Conservation (phyloP, 1,140 invertebrate species). For the Caerostris darwini region DNA sequence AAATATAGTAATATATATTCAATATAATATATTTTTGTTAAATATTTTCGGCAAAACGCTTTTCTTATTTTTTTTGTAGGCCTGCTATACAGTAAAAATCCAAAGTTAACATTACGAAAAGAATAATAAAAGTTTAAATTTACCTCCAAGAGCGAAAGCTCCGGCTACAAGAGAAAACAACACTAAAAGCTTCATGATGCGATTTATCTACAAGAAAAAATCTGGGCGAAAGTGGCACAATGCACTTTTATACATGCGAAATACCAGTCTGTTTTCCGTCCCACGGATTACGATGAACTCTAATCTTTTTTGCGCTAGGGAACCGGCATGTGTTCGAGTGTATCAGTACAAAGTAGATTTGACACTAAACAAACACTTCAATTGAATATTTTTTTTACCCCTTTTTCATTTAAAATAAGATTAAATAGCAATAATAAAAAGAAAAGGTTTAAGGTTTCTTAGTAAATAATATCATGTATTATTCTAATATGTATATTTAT, state of each 20-base stretch:
- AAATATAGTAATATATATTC: background rate
- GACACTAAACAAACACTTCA: background rate
- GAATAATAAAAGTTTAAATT: background rate
- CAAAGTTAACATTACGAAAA: background rate
- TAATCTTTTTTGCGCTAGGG: background rate
- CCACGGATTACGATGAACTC: background rate
- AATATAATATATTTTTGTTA: too few relatives aligned
- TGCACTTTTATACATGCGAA: background rate
- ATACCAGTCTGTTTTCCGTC: background rate
- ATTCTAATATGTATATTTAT: too few relatives aligned
- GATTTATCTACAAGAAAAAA: background rate
- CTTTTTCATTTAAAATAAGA: too few relatives aligned
- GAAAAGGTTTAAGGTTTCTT: too few relatives aligned
- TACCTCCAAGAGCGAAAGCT: constrained; percentile 20
- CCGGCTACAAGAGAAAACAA: background rate
- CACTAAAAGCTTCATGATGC: background rate
- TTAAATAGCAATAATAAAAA: too few relatives aligned
- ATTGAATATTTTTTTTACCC: too few relatives aligned
- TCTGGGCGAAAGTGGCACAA: background rate
- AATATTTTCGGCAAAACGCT: background rate
- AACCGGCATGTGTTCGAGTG: background rate
- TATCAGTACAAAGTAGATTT: background rate
- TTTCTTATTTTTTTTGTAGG: background rate
- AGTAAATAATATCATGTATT: too few relatives aligned
- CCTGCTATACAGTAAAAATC: background rate